These are phyloP conservation scores for Eurytoma californica DNA, from an alignment of 2,888 invertebrate genomes.

Conservation along the genomic window DNA sequence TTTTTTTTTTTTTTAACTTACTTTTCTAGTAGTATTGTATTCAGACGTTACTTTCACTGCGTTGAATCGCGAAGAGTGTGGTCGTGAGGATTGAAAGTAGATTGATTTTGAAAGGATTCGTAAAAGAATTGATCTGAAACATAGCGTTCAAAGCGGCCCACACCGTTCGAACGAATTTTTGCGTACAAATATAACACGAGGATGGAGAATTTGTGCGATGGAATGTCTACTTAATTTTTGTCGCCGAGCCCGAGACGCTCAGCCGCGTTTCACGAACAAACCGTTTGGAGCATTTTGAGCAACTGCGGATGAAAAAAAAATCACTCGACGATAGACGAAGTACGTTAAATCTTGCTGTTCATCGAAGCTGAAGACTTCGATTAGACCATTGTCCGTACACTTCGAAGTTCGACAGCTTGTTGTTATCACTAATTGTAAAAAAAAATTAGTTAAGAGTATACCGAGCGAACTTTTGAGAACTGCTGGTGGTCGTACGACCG, in stretches of 20 bases:
- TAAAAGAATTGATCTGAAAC: constrained; percentile 3
- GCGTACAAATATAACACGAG: not conserved
- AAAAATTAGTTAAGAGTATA: constrained; percentile 13
- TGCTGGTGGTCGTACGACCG: not conserved
- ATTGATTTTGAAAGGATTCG: not conserved
- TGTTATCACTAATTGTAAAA: constrained; percentile 30
- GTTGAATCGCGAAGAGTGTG: constrained; percentile 9
- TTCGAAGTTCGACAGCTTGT: not conserved
- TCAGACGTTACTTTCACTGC: constrained; percentile 14
- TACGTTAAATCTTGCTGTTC: too few relatives aligned
- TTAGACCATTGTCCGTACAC: constrained; percentile 2
- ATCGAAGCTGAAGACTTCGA: not conserved
- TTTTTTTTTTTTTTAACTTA: not conserved
- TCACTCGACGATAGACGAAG: not conserved
- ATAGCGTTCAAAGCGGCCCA: not conserved
- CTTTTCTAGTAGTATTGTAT: constrained; percentile 15
- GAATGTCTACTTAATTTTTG: too few relatives aligned
- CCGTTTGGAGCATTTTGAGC: too few relatives aligned
- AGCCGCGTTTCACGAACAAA: too few relatives aligned
- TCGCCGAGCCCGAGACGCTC: too few relatives aligned
- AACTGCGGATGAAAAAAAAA: not conserved
- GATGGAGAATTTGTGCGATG: too few relatives aligned
- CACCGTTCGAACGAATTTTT: constrained; percentile 3
- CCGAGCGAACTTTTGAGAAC: not conserved
- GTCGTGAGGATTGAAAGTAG: not conserved